Conservation (phyloP, 2,797 vertebrate species). For the Paguma larvata region DNA sequence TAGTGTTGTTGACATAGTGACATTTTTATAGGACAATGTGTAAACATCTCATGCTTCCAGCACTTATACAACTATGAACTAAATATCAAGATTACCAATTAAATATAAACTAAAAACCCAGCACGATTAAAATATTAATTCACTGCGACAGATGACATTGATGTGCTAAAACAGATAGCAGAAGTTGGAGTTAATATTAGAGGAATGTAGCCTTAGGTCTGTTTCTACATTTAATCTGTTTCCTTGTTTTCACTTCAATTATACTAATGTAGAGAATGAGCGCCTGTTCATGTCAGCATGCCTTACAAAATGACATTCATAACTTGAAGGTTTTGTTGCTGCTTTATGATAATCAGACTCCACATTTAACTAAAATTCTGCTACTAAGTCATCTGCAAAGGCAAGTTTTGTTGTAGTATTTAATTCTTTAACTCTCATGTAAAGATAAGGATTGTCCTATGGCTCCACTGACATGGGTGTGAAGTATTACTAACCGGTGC, state of each 20-base stretch:
- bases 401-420: not conserved
- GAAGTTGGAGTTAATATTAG: not conserved
- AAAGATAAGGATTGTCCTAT: not conserved
- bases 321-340: not conserved
- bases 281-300: not conserved
- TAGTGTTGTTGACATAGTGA: not conserved
- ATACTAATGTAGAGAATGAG: not conserved
- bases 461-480: not conserved
- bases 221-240: slow-evolving; percentile 26
- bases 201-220: not conserved
- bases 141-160: slow-evolving; percentile 32
- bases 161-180: slow-evolving; percentile 59
- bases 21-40: not conserved
- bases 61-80: not conserved
- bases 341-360: not conserved
- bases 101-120: slow-evolving; percentile 6
- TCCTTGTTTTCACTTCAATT: slow-evolving; percentile 40
- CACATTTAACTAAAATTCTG: not conserved
- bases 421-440: not conserved
- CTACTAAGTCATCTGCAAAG: not conserved
- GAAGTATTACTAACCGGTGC: not conserved
- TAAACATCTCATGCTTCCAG: not conserved
- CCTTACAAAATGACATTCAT: not conserved
- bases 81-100: slow-evolving; percentile 11
- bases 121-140: slow-evolving; percentile 16